Evolutionary conservation across 2,888 invertebrate genomes (phyloP).

Genomic region (Hyalella azteca): DNA sequence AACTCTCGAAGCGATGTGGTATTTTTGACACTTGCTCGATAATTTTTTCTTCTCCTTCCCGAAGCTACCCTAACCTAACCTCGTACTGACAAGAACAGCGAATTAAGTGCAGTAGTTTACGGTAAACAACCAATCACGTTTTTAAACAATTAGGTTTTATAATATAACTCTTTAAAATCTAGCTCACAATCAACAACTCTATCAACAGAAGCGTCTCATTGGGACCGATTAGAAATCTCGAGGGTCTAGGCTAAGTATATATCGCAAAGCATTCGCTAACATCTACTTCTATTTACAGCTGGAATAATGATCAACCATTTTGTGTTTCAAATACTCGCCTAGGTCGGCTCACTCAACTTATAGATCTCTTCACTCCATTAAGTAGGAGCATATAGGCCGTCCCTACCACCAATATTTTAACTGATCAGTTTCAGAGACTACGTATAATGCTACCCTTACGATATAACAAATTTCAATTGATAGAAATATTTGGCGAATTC

Average conservation of each 20-base stretch:
- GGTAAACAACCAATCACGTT: no score
- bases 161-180: slow-evolving; percentile 9
- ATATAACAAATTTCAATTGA: slow-evolving; percentile 37
- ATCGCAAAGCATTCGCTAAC: slow-evolving; percentile 32
- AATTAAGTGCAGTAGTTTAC: no score
- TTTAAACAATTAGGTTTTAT: no score
- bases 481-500: slow-evolving; percentile 38
- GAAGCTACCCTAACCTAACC: no score
- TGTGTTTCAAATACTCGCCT: slow-evolving; percentile 33
- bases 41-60: no score
- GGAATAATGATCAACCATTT: slow-evolving; percentile 35
- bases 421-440: slow-evolving; percentile 2
- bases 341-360: slow-evolving; percentile 10
- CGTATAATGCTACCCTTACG: slow-evolving; percentile 29
- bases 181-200: slow-evolving; percentile 32
- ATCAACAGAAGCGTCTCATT: slow-evolving; percentile 9
- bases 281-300: slow-evolving; percentile 19
- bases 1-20: no score
- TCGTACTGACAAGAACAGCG: no score
- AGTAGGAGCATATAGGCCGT: not conserved
- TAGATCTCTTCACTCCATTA: not conserved
- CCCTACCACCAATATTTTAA: slow-evolving; percentile 18
- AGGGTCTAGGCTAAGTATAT: slow-evolving; percentile 8
- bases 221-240: slow-evolving; percentile 15
- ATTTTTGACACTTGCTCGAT: no score